Percentiles rank a stretch among this genome's conserved stretches.
Evolutionary conservation across 1,140 invertebrate species (phyloP).

Genomic region (Bombus ignitus): DNA sequence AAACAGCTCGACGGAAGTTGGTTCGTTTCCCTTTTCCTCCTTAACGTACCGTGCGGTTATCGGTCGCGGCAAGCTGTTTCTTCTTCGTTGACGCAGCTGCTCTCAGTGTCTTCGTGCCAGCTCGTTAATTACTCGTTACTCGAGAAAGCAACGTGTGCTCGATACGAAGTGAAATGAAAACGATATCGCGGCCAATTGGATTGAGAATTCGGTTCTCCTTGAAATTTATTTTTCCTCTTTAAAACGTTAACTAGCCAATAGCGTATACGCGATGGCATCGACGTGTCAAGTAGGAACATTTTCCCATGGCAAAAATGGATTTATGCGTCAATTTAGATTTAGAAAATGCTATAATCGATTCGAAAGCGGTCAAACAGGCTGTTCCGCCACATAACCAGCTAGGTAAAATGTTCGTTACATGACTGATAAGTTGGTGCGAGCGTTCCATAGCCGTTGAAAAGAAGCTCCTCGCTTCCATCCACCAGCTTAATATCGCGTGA

Average conservation of each 20-base stretch:
- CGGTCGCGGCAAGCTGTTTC: background rate
- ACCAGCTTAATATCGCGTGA: constrained; percentile 30
- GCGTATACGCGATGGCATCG: too few species aligned
- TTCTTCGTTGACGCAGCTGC: background rate
- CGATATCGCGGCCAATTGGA: background rate
- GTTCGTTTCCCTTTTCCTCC: constrained; percentile 10
- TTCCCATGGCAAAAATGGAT: background rate
- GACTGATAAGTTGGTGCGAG: constrained; percentile 10
- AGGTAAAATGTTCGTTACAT: constrained; percentile 3
- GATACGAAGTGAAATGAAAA: background rate
- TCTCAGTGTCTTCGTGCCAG: background rate
- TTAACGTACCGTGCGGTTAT: background rate
- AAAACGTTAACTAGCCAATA: too few species aligned
- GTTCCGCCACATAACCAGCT: background rate
- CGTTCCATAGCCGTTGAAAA: background rate
- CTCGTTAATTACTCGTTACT: constrained; percentile 12
- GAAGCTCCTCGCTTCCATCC: constrained; percentile 5
- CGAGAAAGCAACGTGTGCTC: background rate
- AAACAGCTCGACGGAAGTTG: constrained; percentile 7
- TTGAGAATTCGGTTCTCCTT: background rate
- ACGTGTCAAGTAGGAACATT: too few species aligned
- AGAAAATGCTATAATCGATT: background rate
- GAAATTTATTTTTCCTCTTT: too few species aligned
- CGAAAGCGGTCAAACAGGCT: background rate
- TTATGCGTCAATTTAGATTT: background rate